Base-by-base conservation (phyloP, 2,888 invertebrate species). In the Chironomus tentans region DNA sequence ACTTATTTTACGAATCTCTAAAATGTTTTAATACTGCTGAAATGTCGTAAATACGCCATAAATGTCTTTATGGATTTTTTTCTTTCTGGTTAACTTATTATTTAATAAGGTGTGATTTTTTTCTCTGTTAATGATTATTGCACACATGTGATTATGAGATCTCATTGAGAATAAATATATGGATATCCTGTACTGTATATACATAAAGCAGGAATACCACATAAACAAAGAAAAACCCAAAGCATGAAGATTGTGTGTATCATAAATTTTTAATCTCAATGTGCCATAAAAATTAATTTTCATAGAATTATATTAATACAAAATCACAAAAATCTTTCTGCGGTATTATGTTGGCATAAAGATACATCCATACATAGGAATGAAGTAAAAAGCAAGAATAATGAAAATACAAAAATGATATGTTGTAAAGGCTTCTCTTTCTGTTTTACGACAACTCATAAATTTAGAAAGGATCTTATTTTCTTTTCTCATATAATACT, bases 191-290 rank as follows among this genome's bases (percentile, higher is more conserved):
- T 38, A 10, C 10, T 38, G 38, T 38, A 2, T 38, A 38, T 38
- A 38, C 38, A 38, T 38, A 38, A 38, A 38, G 38, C 2, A 38
- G 1, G 38, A 38, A 38, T 38, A 38, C 10, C 38, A 10, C 38
- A 38, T 38, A 10, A 38, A 38, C 38, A 38, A 50, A n/a, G 50
- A 50, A 15, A 50, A 50, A 50, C 13, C 50, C 4, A 4, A 50
- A 50, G 15, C 2, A 56, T 56, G n/a, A 15, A 13, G 50, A 56
- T 15, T 18, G 7, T 18, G 56, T n/a, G 18, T 56, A 18, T 22
- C 13, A 70, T 70, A 70, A 70, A 70, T 70, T 70, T 70, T 70
- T 70, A 70, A 70, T 70, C 70, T 13, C 15, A 47, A 46, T 70
- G 70, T 46, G 46, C 46, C 38, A 70, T 38, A 68, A 68, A 68